Evolutionary conservation across 2,888 invertebrate species (phyloP), one percentile per base, ranked within the genome.

Genomic region (Lochmaea crataegi): DNA sequence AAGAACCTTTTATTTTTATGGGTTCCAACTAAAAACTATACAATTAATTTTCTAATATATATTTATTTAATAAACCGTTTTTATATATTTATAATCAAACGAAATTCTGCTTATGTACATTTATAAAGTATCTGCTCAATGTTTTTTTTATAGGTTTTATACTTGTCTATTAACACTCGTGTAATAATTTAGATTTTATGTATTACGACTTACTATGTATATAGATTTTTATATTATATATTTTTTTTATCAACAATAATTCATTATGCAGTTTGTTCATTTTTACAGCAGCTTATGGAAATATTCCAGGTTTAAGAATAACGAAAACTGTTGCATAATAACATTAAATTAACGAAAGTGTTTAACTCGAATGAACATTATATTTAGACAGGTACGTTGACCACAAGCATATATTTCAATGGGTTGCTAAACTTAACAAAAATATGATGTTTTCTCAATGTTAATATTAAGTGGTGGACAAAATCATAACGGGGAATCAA

Each of bases 21-120:
- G 7, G 7, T 32, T 5, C 32, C 1, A 32, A 32, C 32, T 32
- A 32, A 32, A 32, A 32, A 32, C 32, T 32, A 7, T 32, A 12
- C 12, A 12, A 10, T 45, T 12, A 12, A 45, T 45, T 45, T 45
- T 45, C 45, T 14, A 12, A 14, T 45, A 45, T 12, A 12, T 45
- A 45, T 45, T 12, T 32, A 32, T 32, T 32, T 32, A 32, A 32
- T 7, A 32, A 32, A 6, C 32, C 7, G 2, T 1, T 32, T 12
- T 45, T 45, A 12, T 12, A 12, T 45, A 12, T 45, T 45, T 45
- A 45, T 42, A 11, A 10, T 42, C 0, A 11, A 12, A 42, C 10
- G 42, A 18, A 61, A n/a, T 18, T 63, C 42, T 63, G 61, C 42
- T 63, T 63, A 2, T 63, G 42, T 63, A 63, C 42, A 63, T 63